Percentiles rank a stretch among this genome's conserved stretches.
Evolutionary conservation across 1,140 invertebrate species (phyloP).

Genomic region (Stegodyphus dumicola): DNA sequence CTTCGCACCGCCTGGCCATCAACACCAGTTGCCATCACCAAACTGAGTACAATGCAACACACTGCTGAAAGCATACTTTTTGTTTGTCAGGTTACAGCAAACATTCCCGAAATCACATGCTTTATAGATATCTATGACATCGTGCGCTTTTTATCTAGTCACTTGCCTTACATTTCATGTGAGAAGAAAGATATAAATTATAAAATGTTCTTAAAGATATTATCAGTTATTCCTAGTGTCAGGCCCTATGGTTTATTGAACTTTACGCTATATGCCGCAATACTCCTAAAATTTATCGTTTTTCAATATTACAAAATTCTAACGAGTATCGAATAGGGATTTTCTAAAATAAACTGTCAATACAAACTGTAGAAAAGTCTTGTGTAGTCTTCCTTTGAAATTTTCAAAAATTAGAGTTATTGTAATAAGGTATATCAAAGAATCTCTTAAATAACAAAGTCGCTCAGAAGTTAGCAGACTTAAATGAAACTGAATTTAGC

Average conservation of each 20-base stretch:
- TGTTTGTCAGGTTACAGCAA: slow-evolving; percentile 3
- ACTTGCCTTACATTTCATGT: background rate
- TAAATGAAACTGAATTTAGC: background rate
- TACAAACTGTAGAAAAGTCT: no score
- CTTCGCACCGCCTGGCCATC: slow-evolving; percentile 28
- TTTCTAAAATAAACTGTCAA: no score
- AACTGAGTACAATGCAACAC: background rate
- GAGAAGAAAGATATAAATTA: background rate
- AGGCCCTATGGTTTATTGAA: background rate
- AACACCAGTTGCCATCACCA: background rate
- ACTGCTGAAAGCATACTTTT: background rate
- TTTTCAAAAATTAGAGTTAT: no score
- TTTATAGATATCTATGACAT: background rate
- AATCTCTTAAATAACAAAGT: background rate
- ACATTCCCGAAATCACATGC: background rate
- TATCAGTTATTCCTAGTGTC: background rate
- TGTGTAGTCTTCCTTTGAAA: no score
- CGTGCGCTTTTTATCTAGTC: background rate
- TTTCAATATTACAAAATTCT: no score
- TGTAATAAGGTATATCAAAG: no score
- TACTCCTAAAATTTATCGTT: no score
- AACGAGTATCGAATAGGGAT: no score
- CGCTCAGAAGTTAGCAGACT: background rate
- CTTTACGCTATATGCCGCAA: no score
- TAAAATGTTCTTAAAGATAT: background rate